A percentile compares a stretch with the other conserved stretches of the same genome.
phyloP scores from a whole-genome alignment of 2,113 vertebrate species.

The Origma solitaria region DNA sequence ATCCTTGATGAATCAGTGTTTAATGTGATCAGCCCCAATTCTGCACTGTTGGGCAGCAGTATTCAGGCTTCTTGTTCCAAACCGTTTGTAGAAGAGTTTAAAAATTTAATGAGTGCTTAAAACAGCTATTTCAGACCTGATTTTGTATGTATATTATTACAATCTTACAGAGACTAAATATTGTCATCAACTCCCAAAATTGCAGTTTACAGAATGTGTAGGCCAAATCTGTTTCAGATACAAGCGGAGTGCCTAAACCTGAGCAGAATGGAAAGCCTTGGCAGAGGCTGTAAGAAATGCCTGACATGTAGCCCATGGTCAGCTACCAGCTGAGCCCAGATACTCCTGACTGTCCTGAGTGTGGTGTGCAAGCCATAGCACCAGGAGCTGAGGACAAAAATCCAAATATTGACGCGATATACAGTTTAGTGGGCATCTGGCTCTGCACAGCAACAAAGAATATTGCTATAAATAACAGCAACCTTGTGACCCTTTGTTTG shows the following conservation, averaged over 20 bases:
- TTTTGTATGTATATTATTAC: neutral
- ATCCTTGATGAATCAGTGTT: no score
- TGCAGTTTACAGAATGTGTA: neutral
- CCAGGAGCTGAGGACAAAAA: neutral
- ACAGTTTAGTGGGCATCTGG: neutral
- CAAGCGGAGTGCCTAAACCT: neutral
- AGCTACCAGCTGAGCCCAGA: neutral
- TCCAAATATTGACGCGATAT: neutral
- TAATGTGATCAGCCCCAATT: no score
- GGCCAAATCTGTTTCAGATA: neutral
- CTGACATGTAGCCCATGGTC: rapidly evolving
- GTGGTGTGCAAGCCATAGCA: rapidly evolving
- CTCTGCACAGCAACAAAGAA: neutral
- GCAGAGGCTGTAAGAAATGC: neutral
- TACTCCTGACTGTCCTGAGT: neutral
- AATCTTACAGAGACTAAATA: neutral
- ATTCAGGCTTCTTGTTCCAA: no score
- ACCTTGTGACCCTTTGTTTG: neutral
- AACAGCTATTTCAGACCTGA: neutral
- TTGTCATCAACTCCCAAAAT: neutral
- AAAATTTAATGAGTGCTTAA: neutral
- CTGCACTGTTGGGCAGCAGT: no score
- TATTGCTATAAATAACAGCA: neutral
- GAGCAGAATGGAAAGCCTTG: neutral
- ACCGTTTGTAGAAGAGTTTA: neutral